Conservation (phyloP, 2,113 vertebrate species). For the Panthera leo region DNA sequence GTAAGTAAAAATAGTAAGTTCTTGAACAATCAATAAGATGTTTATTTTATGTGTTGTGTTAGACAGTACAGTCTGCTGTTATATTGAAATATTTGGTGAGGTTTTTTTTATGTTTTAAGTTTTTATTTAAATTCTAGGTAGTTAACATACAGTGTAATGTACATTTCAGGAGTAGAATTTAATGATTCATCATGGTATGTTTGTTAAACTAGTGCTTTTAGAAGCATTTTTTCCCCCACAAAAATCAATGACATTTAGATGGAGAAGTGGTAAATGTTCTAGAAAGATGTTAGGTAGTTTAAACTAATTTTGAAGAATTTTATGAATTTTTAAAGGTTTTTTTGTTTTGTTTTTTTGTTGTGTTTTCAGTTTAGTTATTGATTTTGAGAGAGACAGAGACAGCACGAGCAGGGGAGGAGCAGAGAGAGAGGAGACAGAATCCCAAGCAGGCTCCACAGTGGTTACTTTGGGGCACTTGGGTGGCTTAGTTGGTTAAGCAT, state of each 20-base stretch:
- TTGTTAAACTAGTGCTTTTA: not conserved
- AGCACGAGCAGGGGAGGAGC: not conserved
- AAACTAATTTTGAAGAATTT: constrained; percentile 5
- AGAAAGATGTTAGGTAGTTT: not conserved
- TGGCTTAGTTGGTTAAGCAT: too few relatives aligned
- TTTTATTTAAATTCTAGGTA: not conserved
- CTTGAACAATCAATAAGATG: not conserved
- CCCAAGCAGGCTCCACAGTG: not conserved
- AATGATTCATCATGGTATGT: not conserved
- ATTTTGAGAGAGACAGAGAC: not conserved
- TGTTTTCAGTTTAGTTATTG: not conserved
- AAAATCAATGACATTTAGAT: not conserved
- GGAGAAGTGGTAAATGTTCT: not conserved
- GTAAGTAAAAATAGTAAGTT: not conserved
- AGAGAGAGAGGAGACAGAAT: not conserved
- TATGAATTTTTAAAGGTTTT: not conserved
- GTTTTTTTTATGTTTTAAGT: not conserved
- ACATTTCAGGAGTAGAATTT: not conserved
- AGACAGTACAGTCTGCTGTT: not conserved
- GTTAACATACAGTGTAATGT: not conserved
- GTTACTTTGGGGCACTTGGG: too few relatives aligned
- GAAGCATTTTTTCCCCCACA: not conserved
- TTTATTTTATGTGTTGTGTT: not conserved
- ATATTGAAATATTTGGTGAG: not conserved
- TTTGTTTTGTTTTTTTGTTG: too few relatives aligned